A percentile compares a stretch with the other conserved stretches of the same genome.
phyloP scores from a whole-genome alignment of 64 coral and sea anemone species.

The Pocillopora verrucosa region DNA sequence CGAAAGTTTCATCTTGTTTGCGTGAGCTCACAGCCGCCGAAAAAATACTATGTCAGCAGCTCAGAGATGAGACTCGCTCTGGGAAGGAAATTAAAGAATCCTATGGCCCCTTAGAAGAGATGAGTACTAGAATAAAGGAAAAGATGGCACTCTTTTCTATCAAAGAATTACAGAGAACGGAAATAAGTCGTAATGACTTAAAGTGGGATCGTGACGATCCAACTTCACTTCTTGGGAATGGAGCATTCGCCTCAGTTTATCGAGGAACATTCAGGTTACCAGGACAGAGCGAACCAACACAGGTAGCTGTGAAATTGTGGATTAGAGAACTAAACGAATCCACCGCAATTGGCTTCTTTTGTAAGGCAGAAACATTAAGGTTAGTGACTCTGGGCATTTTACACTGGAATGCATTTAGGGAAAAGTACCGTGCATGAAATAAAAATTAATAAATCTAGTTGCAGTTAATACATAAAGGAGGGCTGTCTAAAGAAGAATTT shows the following conservation, averaged over 20 bases:
- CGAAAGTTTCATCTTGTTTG: not conserved
- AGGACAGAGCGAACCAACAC: not conserved
- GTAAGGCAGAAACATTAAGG: not conserved
- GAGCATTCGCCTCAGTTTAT: slow-evolving; percentile 21
- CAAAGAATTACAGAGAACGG: not conserved
- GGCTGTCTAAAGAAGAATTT: not conserved
- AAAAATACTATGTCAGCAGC: not conserved
- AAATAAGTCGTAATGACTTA: slow-evolving; percentile 1
- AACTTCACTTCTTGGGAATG: slow-evolving; percentile 4
- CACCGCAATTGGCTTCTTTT: not conserved
- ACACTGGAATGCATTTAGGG: not conserved
- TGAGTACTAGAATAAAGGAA: not conserved
- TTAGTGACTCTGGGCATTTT: not conserved
- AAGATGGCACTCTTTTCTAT: not conserved
- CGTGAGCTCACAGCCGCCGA: not conserved
- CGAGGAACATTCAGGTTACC: not conserved
- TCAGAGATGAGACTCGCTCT: not conserved
- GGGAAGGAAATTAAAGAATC: not conserved
- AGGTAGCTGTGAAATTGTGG: slow-evolving; percentile 5
- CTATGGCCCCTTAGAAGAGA: not conserved
- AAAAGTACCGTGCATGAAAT: too few species aligned
- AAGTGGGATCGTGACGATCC: not conserved
- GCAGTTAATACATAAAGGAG: too few species aligned
- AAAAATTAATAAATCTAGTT: too few species aligned
- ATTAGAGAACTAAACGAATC: not conserved